Base-by-base conservation (phyloP, 1,140 invertebrate species). In the Drosophila sp. region DNA sequence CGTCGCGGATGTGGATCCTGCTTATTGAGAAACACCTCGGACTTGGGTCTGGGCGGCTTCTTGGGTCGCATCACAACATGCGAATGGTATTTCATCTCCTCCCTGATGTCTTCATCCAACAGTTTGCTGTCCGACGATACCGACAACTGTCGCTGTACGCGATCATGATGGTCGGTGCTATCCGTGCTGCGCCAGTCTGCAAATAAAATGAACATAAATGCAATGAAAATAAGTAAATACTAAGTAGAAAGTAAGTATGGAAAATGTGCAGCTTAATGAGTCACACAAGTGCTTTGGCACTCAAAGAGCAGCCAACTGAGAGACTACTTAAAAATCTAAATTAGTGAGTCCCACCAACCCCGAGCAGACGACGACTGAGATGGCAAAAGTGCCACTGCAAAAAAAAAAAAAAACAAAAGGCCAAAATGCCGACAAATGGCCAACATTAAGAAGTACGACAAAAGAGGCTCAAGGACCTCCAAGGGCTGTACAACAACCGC, bases 71-170 rank as follows among this genome's bases (percentile, higher is more conserved):
- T 94, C 77, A 97, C 96, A 71, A 97, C 96, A 91, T 96, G 94
- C 62, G 96, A 95, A 38, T 87, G 83, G 56, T 89, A 89, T 50
- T 89, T 89, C 83, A 89, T 89, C 86, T 97, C 96, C 92, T 97
- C 97, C 74, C 95, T 93, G 86, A 96, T 96, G 90, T 96, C 95
- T 72, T 96, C 96, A 92, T 97, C 97, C 72, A 97, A 93, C 50
- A 97, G 93, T 92, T 97, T 97, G 59, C 96, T 97, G 93, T 97
- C 97, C 77, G 96, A 97, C 53, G 96, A 97, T 72, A 97, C 97
- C 16, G 96, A 97, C 77, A 97, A 94, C 92, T 97, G 97, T 80
- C 97, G 94, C 84, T 96, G 95, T 65, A 97, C 96, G 80, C 96
- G 94, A 79, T 96, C 95, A 80, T 96, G 96, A 57, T 91, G 90